phyloP scores from a whole-genome alignment of 1,140 invertebrate genomes.

The Lamellibrachia luymesi region DNA sequence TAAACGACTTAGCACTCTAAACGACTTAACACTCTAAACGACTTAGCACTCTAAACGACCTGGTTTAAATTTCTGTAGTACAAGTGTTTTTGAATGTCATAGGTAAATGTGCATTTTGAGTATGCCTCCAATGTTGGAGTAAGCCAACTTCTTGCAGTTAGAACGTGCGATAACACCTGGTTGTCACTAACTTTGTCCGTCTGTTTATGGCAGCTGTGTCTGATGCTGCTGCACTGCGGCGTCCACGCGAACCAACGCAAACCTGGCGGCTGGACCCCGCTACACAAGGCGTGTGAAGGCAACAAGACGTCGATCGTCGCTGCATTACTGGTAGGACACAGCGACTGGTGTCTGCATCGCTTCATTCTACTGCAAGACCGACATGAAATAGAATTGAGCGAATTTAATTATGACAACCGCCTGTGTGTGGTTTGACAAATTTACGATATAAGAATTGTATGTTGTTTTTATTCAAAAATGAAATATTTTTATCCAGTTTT shows the following conservation, averaged over 20 bases:
- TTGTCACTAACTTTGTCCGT: neutral
- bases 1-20: no score
- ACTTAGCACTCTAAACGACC: no score
- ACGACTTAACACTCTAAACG: no score
- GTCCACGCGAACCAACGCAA: constrained; percentile 13
- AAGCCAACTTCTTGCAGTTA: neutral
- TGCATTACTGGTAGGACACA: neutral
- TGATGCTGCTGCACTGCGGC: constrained; percentile 7
- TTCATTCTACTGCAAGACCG: neutral
- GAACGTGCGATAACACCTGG: neutral
- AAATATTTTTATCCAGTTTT: no score
- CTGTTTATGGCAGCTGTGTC: neutral
- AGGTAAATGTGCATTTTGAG: no score
- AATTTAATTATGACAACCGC: neutral
- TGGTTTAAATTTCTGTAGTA: no score
- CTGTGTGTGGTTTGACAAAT: no score
- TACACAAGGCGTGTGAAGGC: constrained; percentile 18
- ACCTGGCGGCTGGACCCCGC: constrained; percentile 10
- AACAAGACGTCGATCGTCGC: neutral
- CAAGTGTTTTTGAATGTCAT: neutral
- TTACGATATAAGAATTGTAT: no score
- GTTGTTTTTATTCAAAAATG: no score
- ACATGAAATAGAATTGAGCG: neutral
- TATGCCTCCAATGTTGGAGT: no score
- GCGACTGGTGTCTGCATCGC: neutral